Evolutionary conservation across 2,888 invertebrate species (phyloP).

Genomic region (Yponomeuta plumbellus): DNA sequence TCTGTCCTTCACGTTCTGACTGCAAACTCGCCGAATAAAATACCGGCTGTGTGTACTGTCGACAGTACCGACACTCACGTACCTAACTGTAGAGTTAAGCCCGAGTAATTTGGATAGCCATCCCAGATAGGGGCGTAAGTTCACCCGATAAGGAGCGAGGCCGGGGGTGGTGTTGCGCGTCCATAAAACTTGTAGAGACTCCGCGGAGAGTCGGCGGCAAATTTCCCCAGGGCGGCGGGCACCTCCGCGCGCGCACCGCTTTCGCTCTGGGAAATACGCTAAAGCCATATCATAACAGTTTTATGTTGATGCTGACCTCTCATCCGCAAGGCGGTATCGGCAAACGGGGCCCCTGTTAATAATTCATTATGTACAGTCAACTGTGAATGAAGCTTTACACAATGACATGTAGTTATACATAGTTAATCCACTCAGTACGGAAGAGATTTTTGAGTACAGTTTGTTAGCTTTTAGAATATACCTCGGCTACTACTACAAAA

Average conservation of each 20-base stretch:
- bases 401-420: too few relatives aligned
- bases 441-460: too few relatives aligned
- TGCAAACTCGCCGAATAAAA: too few relatives aligned
- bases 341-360: constrained; percentile 26
- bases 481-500: too few relatives aligned
- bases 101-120: constrained; percentile 15
- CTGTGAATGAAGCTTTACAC: too few relatives aligned
- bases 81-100: background rate
- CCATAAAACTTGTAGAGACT: constrained; percentile 75
- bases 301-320: constrained; percentile 74
- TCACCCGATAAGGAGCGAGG: constrained; percentile 16
- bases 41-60: too few relatives aligned
- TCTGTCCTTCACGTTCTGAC: too few relatives aligned
- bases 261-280: constrained; percentile 63
- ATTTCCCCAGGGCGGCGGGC: constrained; percentile 65
- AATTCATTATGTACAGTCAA: constrained; percentile 2
- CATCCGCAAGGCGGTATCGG: constrained; percentile 41
- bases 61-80: background rate
- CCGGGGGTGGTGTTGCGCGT: constrained; percentile 51
- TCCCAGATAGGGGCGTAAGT: constrained; percentile 16
- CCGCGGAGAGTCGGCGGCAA: constrained; percentile 68
- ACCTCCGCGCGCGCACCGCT: constrained; percentile 41
- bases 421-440: too few relatives aligned
- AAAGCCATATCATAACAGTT: constrained; percentile 75
- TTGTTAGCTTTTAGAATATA: too few relatives aligned